Base-by-base conservation (phyloP, 2,113 vertebrate species). In the Mastomys natalensis region DNA sequence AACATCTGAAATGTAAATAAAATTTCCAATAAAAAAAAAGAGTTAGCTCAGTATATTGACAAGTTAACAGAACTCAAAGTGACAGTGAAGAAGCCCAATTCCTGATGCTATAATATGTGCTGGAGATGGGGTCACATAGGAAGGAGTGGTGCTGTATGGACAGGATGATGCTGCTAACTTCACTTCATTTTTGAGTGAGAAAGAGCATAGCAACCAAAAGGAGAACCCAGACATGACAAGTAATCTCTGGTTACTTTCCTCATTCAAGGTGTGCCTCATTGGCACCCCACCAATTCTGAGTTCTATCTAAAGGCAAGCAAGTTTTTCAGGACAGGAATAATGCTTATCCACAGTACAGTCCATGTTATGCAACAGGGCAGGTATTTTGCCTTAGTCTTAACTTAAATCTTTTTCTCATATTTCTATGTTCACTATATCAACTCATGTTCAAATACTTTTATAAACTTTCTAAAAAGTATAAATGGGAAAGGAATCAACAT, bases 401-500 rank as follows among this genome's bases (percentile, higher is more conserved):
- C 22, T 11, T 21, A 8, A 76, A 66, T 92, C 29, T 24, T 81
- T 2, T 62, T 45, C 26, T 51, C 80, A 76, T 0, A 68, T 73
- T 78, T 74, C 82, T 62, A 40, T 68, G 62, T 87, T 70, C 16
- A 68, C 31, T 81, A 19, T 53, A 22, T 87, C n/a, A 80, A 58
- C 70, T 37, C 22, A 81, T 26, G 53, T 68, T 51, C 70, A 76
- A 91, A 86, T 7, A 70, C 76, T 84, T 74, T 45, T 4, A 68
- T 80, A 70, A 0, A 80, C 19, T 86, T 74, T 85, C 3, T 70
- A 17, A 93, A 85, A 70, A 89, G 17, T 89, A 4, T 86, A 55
- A 86, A 62, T 21, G 3, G 40, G 8, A 22, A 53, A n/a, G 12
- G 37, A 51, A 64, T 85, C 82, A 96, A 91, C 94, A 89, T 86